phyloP scores from a whole-genome alignment of 2,888 invertebrate species.

The Meteorus cinctellus region DNA sequence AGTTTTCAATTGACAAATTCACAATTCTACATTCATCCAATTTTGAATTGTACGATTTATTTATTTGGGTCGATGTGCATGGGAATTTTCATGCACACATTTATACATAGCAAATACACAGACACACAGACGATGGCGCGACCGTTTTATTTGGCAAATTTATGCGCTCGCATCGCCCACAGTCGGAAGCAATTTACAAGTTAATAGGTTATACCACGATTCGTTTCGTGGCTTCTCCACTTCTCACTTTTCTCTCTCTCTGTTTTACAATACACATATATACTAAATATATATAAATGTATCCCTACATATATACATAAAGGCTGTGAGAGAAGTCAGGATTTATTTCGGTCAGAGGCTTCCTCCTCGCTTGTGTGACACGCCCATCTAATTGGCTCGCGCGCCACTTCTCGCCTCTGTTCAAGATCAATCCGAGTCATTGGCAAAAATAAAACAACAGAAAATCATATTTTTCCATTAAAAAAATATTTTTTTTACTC shows the following conservation, averaged over 20 bases:
- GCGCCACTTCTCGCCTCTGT: constrained; percentile 49
- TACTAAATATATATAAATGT: constrained; percentile 12
- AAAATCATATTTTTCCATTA: neutral
- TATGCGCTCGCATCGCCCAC: constrained; percentile 61
- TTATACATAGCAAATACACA: neutral
- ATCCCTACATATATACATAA: constrained; percentile 32
- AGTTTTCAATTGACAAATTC: constrained; percentile 3
- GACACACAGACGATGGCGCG: constrained; percentile 10
- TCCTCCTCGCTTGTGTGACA: constrained; percentile 43
- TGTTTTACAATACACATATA: constrained; percentile 23
- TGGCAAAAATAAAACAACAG: neutral
- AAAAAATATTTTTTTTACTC: constrained; percentile 3
- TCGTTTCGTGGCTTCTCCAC: constrained; percentile 54
- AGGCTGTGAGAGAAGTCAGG: constrained; percentile 45
- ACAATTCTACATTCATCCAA: constrained; percentile 3
- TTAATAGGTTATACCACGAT: constrained; percentile 69
- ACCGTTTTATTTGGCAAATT: constrained; percentile 57
- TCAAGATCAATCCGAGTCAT: constrained; percentile 28
- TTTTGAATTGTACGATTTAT: neutral
- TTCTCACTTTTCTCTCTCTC: constrained; percentile 31
- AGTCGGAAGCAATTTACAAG: constrained; percentile 74
- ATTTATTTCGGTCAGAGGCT: constrained; percentile 57
- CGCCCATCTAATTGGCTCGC: constrained; percentile 63
- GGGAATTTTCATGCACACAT: neutral
- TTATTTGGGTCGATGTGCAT: constrained; percentile 9